Conservation (phyloP, 2,113 vertebrate genomes). For the Chionodraco myersi region DNA sequence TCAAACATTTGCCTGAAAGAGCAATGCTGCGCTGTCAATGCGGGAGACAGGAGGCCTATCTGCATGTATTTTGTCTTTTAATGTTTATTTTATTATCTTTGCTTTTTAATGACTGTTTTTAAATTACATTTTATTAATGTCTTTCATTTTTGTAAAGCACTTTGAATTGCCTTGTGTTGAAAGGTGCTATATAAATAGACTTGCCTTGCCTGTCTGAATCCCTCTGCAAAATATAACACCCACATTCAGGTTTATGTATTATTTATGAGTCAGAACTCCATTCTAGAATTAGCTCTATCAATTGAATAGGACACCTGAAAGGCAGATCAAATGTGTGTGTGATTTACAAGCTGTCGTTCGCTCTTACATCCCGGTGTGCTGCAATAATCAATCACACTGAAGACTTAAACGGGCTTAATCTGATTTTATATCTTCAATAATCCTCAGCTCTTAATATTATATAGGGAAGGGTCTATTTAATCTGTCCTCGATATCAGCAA, state of each 20-base stretch:
- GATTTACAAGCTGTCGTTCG: conserved; percentile 18
- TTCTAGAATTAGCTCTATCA: conserved; percentile 29
- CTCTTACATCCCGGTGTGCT: conserved; percentile 7
- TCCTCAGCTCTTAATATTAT: conserved; percentile 1
- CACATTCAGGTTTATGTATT: conserved; percentile 15
- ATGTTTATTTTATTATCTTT: too few species aligned
- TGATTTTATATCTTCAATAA: conserved; percentile 47
- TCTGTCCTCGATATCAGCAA: conserved; percentile 25
- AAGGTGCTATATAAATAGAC: too few species aligned
- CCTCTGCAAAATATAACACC: conserved; percentile 25
- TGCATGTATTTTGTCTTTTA: too few species aligned
- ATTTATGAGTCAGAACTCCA: conserved; percentile 33
- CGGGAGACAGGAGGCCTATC: background rate
- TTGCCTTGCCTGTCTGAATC: background rate
- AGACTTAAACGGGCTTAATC: conserved; percentile 39
- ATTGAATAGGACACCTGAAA: conserved; percentile 1
- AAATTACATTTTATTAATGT: too few species aligned
- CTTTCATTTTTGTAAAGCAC: too few species aligned
- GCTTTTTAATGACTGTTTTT: too few species aligned
- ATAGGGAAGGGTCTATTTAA: conserved; percentile 11
- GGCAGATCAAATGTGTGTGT: background rate
- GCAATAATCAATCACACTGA: conserved; percentile 38
- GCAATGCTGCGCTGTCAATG: conserved; percentile 33
- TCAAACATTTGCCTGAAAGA: conserved; percentile 41
- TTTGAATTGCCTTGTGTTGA: too few species aligned